A percentile compares a stretch with the other conserved stretches of the same genome.
These are phyloP conservation scores for Solen grandis DNA, from an alignment of 1,140 invertebrate species.

Conservation along the genomic window DNA sequence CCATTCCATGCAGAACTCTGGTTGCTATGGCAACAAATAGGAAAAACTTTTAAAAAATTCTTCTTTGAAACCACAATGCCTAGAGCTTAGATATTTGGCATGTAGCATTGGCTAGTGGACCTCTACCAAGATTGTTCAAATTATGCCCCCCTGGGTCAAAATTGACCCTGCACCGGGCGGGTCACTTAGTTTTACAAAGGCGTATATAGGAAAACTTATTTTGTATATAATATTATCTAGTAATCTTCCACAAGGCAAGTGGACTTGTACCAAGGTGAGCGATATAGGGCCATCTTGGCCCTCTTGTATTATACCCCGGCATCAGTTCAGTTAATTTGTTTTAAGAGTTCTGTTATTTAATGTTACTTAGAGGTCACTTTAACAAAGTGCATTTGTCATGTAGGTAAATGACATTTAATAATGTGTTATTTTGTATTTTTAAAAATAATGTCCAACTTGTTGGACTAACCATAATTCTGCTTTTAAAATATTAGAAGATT, in stretches of 20 bases:
- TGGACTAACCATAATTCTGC: constrained; percentile 12
- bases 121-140: too few relatives aligned
- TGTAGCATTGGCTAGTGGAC: too few relatives aligned
- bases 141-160: not conserved
- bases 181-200: too few relatives aligned
- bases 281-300: constrained; percentile 16
- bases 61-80: too few relatives aligned
- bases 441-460: constrained; percentile 13
- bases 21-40: too few relatives aligned
- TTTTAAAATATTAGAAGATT: constrained; percentile 16
- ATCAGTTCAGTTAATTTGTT: constrained; percentile 9
- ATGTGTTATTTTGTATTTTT: constrained; percentile 15
- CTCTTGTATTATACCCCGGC: constrained; percentile 16
- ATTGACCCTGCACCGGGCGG: not conserved
- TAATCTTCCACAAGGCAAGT: not conserved
- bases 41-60: too few relatives aligned
- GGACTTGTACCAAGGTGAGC: constrained; percentile 1
- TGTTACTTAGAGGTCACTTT: too few relatives aligned
- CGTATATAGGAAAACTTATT: constrained; percentile 10
- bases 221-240: constrained; percentile 3
- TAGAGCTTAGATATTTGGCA: too few relatives aligned
- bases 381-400: too few relatives aligned
- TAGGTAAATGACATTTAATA: constrained; percentile 14
- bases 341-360: too few relatives aligned
- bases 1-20: too few relatives aligned